Evolutionary conservation across 2,113 vertebrate species (phyloP), one percentile per base, ranked within the genome.

Genomic region (Pandion haliaetus): DNA sequence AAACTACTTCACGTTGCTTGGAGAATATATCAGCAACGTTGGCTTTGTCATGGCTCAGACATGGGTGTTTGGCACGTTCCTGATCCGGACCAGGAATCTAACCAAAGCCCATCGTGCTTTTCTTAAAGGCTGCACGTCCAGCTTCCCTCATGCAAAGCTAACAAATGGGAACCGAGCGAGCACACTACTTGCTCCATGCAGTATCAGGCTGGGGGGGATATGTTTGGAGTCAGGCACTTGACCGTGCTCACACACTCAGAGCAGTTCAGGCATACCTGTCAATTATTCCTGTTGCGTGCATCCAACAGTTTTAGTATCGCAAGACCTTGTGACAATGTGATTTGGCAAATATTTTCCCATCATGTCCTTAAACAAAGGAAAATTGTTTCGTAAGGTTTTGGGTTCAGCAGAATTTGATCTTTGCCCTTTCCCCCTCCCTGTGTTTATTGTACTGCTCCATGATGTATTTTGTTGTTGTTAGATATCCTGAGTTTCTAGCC

Each of bases 121-220:
- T 31, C 79, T 40, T 58, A 3, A 8, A 49, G 52, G 26, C 40
- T 65, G 49, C 32, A 6, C 2, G 12, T 54, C 59, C 50, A 54
- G 23, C 73, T 36, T 31, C 50, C 32, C 36, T 38, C 42, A 1
- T 12, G 42, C 36, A 67, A 13, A 74, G 25, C 52, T 26, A 28
- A 10, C 49, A 47, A 23, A 8, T 0, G 24, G 54, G 36, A 57
- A 4, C 16, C 10, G 21, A 10, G 42, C 0, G 5, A 32, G 45
- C 2, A 29, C 4, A 34, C 38, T 10, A 3, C 52, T n/a, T 61
- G 58, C 76, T 73, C 18, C 0, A 8, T 13, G 74, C 12, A 7
- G 1, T 2, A 0, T 29, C 76, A 55, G 29, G 5, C 76, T 12
- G 34, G 25, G 57, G 54, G 49, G 52, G 4, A 4, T 47, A 21